A percentile compares a stretch with the other conserved stretches of the same genome.
Evolutionary conservation across 2,113 vertebrate species (phyloP).

Genomic region (Laterallus jamaicensis): DNA sequence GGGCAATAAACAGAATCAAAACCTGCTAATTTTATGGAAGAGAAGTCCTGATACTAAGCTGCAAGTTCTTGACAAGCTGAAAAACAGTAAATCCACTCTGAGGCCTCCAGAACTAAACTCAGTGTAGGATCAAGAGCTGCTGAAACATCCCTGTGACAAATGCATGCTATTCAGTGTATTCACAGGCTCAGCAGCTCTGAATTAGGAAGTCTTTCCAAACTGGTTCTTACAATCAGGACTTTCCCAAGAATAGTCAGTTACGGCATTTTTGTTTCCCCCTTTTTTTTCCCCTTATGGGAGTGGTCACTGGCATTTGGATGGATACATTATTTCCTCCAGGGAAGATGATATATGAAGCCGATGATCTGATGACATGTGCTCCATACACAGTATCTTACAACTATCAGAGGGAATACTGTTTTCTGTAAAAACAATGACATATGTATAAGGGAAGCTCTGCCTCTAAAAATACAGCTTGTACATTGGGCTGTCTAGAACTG

Average conservation of each 20-base stretch:
- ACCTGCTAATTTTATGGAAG: background rate
- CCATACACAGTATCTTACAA: background rate
- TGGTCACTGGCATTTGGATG: background rate
- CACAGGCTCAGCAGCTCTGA: background rate
- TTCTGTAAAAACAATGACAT: slow-evolving; percentile 30
- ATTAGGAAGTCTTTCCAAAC: background rate
- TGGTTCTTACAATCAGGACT: background rate
- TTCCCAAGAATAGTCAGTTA: background rate
- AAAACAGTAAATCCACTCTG: background rate
- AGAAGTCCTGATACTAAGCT: background rate
- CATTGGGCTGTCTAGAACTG: background rate
- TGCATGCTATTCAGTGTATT: background rate
- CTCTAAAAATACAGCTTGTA: background rate
- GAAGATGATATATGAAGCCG: slow-evolving; percentile 3
- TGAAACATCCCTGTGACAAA: background rate
- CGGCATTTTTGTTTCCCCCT: background rate
- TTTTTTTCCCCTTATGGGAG: background rate
- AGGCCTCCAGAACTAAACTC: background rate
- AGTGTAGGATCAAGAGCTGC: background rate
- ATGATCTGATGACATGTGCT: slow-evolving; percentile 3
- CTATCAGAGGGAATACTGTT: slow-evolving; percentile 10
- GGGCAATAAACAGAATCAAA: background rate
- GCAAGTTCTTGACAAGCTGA: background rate
- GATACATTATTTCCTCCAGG: background rate
- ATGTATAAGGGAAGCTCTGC: background rate